phyloP scores from a whole-genome alignment of 2,888 invertebrate species.

The Eurytoma californica region DNA sequence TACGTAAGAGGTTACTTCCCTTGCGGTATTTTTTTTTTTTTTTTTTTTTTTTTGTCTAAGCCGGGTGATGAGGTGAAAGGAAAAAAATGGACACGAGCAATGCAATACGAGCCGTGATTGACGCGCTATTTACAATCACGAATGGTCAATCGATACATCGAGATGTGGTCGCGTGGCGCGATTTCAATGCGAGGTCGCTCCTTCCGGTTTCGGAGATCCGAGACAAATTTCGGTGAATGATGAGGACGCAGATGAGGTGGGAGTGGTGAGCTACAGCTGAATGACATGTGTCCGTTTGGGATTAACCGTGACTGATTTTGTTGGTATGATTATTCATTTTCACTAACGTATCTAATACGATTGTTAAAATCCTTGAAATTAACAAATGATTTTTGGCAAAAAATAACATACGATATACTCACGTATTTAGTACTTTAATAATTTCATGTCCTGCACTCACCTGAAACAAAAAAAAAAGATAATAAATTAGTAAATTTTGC shows the following conservation, averaged over 20 bases:
- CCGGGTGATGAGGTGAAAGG: neutral
- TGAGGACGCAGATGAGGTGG: neutral
- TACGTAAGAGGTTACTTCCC: neutral
- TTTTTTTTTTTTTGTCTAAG: neutral
- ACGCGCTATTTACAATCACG: slow-evolving; percentile 39
- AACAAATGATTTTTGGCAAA: too few species aligned
- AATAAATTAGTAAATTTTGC: neutral
- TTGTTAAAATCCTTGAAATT: neutral
- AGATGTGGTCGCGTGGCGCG: neutral
- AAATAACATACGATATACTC: too few species aligned
- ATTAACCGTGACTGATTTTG: neutral
- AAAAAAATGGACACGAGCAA: neutral
- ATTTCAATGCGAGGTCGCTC: neutral
- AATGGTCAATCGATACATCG: slow-evolving; percentile 36
- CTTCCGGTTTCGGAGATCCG: slow-evolving; percentile 19
- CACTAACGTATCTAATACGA: neutral
- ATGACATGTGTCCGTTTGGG: neutral
- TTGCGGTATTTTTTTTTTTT: neutral
- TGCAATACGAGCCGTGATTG: slow-evolving; percentile 26
- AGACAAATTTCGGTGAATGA: neutral
- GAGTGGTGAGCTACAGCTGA: neutral
- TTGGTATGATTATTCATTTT: neutral
- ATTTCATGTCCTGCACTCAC: neutral
- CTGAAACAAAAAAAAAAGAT: slow-evolving; percentile 31
- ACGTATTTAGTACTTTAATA: too few species aligned